A percentile compares a stretch with the other conserved stretches of the same genome.
Conservation (phyloP, 92 coral and sea anemone species). For the Ricordea florida region DNA sequence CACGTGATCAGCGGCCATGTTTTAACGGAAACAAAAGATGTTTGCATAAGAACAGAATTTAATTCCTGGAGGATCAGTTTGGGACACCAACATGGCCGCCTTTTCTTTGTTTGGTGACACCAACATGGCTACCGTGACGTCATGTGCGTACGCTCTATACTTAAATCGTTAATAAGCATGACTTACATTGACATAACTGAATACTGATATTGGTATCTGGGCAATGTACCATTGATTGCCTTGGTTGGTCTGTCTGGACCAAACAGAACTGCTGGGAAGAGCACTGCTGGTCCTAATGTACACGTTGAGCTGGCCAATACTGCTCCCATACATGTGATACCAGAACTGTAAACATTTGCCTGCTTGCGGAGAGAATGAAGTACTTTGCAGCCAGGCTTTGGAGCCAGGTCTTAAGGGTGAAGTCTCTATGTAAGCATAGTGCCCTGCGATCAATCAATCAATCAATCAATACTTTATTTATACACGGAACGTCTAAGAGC, state of each 20-base stretch:
- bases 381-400: constrained; percentile 81
- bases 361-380: constrained; percentile 55
- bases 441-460: constrained; percentile 50
- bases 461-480: too few species aligned
- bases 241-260: constrained; percentile 83
- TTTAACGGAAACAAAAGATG: too few species aligned
- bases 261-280: constrained; percentile 60
- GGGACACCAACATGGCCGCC: too few species aligned
- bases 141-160: too few species aligned
- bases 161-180: background rate
- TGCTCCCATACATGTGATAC: constrained; percentile 96
- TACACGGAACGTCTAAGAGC: too few species aligned
- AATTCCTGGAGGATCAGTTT: too few species aligned
- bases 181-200: constrained; percentile 29
- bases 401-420: constrained; percentile 25
- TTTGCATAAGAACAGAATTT: too few species aligned
- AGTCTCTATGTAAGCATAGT: constrained; percentile 88
- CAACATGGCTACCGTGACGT: too few species aligned
- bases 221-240: constrained; percentile 97
- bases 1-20: too few species aligned
- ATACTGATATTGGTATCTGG: constrained; percentile 69
- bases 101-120: too few species aligned
- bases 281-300: constrained; percentile 54
- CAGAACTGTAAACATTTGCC: constrained; percentile 94
- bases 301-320: constrained; percentile 86